Base-by-base conservation (phyloP, 2,888 invertebrate species). In the Mycalesis mineus region DNA sequence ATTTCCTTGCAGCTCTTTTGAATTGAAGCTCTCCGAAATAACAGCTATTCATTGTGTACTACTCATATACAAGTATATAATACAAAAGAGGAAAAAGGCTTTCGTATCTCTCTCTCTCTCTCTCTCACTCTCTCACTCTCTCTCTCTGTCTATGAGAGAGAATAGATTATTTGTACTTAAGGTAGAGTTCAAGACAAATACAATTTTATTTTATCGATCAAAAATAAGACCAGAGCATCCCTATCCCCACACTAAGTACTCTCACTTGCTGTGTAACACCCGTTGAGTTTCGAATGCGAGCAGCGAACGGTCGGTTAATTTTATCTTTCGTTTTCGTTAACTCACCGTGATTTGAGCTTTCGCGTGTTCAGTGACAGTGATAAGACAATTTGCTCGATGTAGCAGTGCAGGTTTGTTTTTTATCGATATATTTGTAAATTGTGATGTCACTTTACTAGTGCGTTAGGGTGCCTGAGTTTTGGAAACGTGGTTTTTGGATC, bases 251-350 rank as follows among this genome's bases (percentile, higher is more conserved):
- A 42, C 48, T 42, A 48, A 11, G 9, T 47, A 54, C 58, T 61
- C 54, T 58, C 58, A 57, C 53, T 56, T 41, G 45, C 33, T 40
- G 29, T 54, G 55, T 48, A 14, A 7, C 50, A 33, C 47, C 48
- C 50, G 58, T 17, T 15, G 53, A 49, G 53, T 61, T 53, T 54
- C 42, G 33, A 57, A 55, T 42, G 42, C 39, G 45, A n/a, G n/a
- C 41, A 39, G 41, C 11, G 45, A 36, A 29, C 36, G 11, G 22
- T 41, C 47, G 13, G 40, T 59, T 56, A 59, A 42, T 45, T 31
- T 52, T 48, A 48, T 37, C 48, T 47, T 47, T 29, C 39, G 55
- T 22, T 40, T 33, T 29, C 17, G 22, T 31, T 41, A 31, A 31
- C 15, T 17, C 11, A 22, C 14, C 28, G 49, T 44, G 37, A 47